Base-by-base conservation (phyloP, 2,888 invertebrate genomes). In the Aspidapion aeneum region DNA sequence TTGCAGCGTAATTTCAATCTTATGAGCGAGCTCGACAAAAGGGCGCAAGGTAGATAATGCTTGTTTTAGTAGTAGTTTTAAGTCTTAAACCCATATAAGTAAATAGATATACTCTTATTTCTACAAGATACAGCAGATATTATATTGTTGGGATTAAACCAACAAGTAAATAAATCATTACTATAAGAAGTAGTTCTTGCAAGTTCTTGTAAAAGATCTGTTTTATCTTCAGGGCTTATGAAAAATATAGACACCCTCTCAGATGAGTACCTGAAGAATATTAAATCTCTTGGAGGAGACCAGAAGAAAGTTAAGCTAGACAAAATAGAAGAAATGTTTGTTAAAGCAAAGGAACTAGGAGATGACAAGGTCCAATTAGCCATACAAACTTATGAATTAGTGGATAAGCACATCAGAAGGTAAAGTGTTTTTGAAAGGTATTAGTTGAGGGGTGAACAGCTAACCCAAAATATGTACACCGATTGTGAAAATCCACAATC, bases 361-460 rank as follows among this genome's bases (percentile, higher is more conserved):
- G 98, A 98, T 77, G 97, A 98, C 75, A 98, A 98, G 83, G 97
- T 98, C 35, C 95, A 96, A 77, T 83, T 98, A 65, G 97, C 98
- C 1, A 96, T 97, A 81, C 96, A 98, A 82, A 98, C 98, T 0
- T 99, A 99, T 77, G 98, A 99, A 82, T 83, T 98, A 80, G 96
- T 98, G 49, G 98, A 99, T 80, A 98, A 98, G 79, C 98, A 98
- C 79, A 98, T 98, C 70, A 85, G 98, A 73, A 87, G 96, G 35
- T 35, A n/a, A n/a, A n/a, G n/a, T n/a, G n/a, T n/a, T n/a, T n/a
- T n/a, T n/a, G n/a, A n/a, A n/a, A n/a, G n/a, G n/a, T n/a, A n/a
- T n/a, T n/a, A n/a, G n/a, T n/a, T n/a, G n/a, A n/a, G n/a, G n/a
- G n/a, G n/a, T n/a, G n/a, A n/a, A n/a, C n/a, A n/a, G n/a, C n/a